Evolutionary conservation across 2,888 invertebrate species (phyloP).

Genomic region (Cylindroiulus punctatus): DNA sequence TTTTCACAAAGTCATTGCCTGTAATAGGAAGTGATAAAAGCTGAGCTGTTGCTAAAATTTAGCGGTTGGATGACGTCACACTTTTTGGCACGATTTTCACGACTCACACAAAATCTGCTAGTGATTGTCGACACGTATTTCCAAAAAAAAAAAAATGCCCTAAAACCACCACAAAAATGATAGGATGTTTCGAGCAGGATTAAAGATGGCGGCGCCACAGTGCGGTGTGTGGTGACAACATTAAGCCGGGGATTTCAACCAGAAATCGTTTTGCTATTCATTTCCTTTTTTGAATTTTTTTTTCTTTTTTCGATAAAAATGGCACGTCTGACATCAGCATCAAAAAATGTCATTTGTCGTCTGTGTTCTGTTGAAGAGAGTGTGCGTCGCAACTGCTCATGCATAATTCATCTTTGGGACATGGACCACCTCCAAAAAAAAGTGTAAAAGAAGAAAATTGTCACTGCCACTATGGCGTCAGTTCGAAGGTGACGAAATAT

Average conservation of each 20-base stretch:
- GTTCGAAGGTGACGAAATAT: background rate
- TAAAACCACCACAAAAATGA: too few relatives aligned
- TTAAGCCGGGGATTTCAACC: slow-evolving; percentile 11
- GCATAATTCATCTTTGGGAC: background rate
- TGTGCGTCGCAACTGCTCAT: background rate
- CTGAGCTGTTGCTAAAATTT: too few relatives aligned
- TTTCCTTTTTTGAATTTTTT: background rate
- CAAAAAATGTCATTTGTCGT: slow-evolving; percentile 25
- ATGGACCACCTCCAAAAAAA: background rate
- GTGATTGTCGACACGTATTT: too few relatives aligned
- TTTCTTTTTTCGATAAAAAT: background rate
- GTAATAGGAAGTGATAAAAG: too few relatives aligned
- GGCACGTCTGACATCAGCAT: background rate
- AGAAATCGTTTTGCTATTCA: slow-evolving; percentile 12
- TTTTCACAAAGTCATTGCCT: too few relatives aligned
- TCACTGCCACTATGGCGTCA: background rate
- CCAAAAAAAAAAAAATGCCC: too few relatives aligned
- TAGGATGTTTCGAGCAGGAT: background rate
- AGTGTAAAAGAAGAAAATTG: background rate
- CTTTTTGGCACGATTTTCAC: too few relatives aligned
- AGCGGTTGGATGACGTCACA: too few relatives aligned
- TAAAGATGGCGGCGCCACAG: slow-evolving; percentile 6
- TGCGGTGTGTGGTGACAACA: background rate
- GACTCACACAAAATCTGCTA: too few relatives aligned
- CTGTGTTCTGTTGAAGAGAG: background rate